A percentile compares a stretch with the other conserved stretches of the same genome.
Conservation (phyloP, 2,888 invertebrate genomes). For the Sarcophaga rosellei region DNA sequence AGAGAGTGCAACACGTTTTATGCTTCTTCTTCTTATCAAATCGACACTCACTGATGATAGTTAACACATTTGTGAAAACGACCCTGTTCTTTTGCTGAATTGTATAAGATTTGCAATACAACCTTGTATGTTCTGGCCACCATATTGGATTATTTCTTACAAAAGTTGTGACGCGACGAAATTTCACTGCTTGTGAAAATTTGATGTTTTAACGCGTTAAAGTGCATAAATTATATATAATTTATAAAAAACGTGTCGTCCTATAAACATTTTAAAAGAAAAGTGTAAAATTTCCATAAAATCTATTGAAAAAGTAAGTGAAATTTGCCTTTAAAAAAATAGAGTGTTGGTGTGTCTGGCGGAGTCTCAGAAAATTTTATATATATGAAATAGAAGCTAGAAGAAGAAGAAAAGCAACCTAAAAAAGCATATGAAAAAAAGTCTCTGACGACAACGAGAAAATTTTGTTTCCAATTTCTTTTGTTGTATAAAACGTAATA, state of each 20-base stretch:
- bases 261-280: conserved; percentile 73
- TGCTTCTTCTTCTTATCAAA: neutral
- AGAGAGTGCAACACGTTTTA: conserved; percentile 19
- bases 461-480: conserved; percentile 50
- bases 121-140: conserved; percentile 51
- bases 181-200: conserved; percentile 68
- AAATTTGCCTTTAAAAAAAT: conserved; percentile 71
- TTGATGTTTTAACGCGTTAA: conserved; percentile 65
- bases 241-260: conserved; percentile 72
- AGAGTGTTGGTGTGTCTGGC: conserved; percentile 61
- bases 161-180: conserved; percentile 71
- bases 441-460: conserved; percentile 62
- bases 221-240: conserved; percentile 70
- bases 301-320: conserved; percentile 71
- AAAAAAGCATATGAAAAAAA: conserved; percentile 61
- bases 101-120: conserved; percentile 14
- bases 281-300: conserved; percentile 69
- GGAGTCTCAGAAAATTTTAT: conserved; percentile 60
- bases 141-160: conserved; percentile 64
- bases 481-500: conserved; percentile 49
- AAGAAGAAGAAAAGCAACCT: conserved; percentile 59
- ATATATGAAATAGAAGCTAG: conserved; percentile 67
- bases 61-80: neutral
- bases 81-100: conserved; percentile 23
- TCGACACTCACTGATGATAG: neutral